phyloP scores from a whole-genome alignment of 1,140 invertebrate species.

The Panulirus ornatus region DNA sequence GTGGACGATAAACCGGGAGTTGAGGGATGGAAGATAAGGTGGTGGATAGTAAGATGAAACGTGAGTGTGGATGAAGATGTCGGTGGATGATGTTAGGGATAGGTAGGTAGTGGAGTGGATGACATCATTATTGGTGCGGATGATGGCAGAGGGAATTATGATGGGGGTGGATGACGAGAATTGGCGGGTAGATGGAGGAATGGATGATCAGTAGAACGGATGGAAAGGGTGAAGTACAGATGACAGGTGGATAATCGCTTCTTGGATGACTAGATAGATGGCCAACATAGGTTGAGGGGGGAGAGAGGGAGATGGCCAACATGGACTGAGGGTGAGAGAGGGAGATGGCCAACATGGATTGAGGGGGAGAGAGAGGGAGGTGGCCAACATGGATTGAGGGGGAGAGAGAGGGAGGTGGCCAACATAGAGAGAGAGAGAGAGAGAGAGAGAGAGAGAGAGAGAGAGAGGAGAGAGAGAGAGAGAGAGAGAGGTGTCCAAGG shows the following conservation, averaged over 20 bases:
- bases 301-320: conserved; percentile 2
- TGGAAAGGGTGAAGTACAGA: background rate
- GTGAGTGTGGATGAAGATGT: background rate
- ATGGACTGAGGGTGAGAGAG: background rate
- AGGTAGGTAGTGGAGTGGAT: background rate
- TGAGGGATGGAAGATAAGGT: background rate
- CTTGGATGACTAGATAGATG: background rate
- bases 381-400: background rate
- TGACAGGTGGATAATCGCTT: too few relatives aligned
- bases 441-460: background rate
- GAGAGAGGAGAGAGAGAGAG: background rate
- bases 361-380: background rate
- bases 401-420: background rate
- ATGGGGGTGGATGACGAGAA: background rate
- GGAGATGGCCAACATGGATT: background rate
- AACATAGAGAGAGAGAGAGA: background rate
- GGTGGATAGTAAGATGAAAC: background rate
- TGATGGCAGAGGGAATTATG: background rate
- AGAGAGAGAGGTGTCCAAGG: background rate
- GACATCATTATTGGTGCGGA: background rate
- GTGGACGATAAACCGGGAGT: background rate
- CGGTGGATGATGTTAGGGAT: background rate
- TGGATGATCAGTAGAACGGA: background rate
- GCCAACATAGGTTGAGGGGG: background rate
- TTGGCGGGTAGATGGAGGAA: background rate